phyloP scores from a whole-genome alignment of 2,113 vertebrate species.

The Tenrec ecaudatus region DNA sequence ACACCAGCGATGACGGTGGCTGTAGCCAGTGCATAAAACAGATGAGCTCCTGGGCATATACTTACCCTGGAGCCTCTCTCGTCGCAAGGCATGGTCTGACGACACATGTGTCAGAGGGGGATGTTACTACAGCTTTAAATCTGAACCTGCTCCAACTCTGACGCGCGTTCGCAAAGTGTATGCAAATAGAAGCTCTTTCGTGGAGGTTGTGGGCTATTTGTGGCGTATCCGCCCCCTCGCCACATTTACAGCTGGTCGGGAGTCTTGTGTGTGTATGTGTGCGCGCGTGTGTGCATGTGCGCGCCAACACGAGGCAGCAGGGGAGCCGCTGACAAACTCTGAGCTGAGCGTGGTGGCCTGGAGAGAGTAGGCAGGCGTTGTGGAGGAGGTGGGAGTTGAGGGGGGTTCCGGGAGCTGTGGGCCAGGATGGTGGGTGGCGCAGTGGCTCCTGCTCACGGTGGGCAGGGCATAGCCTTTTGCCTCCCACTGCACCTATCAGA shows the following conservation, averaged over 20 bases:
- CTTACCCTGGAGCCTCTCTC: no score
- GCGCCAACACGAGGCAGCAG: rapidly evolving
- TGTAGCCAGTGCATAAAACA: background rate
- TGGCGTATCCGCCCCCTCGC: background rate
- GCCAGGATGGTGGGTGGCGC: background rate
- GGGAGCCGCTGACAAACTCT: rapidly evolving
- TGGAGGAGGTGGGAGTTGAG: background rate
- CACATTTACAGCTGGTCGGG: background rate
- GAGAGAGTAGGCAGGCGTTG: no score
- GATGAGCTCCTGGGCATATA: background rate
- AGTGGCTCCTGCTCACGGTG: background rate
- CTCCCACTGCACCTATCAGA: background rate
- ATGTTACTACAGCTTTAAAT: background rate
- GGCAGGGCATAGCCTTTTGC: background rate
- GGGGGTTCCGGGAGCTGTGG: background rate
- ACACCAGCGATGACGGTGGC: background rate
- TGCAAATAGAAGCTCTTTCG: background rate
- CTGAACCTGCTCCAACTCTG: background rate
- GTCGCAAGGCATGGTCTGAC: background rate
- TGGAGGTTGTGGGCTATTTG: background rate
- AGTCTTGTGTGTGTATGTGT: background rate
- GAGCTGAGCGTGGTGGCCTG: background rate
- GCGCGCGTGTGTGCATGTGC: no score
- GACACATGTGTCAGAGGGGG: background rate
- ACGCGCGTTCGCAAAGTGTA: background rate